Evolutionary conservation across 1,140 invertebrate species (phyloP).

Genomic region (Drosophila melanica): DNA sequence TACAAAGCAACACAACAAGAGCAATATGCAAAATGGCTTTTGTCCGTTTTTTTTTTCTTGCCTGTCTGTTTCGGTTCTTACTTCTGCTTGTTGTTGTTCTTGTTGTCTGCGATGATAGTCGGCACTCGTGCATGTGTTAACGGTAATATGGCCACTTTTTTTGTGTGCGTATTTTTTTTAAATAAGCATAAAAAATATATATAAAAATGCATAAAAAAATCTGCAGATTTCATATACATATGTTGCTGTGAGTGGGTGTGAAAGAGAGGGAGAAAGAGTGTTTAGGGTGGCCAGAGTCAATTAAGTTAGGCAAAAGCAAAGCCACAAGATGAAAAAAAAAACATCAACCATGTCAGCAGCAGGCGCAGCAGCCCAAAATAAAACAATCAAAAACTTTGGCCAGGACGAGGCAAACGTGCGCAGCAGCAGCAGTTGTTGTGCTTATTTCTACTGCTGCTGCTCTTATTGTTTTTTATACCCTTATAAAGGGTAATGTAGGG

Average conservation of each 20-base stretch:
- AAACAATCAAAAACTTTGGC: slow-evolving; percentile 37
- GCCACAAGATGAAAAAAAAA: slow-evolving; percentile 28
- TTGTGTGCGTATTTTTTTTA: slow-evolving; percentile 61
- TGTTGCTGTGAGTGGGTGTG: background rate
- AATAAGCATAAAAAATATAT: slow-evolving; percentile 36
- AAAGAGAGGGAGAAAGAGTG: background rate
- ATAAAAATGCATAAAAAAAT: slow-evolving; percentile 2
- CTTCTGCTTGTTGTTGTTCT: slow-evolving; percentile 18
- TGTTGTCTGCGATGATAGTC: slow-evolving; percentile 50
- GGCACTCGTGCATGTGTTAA: slow-evolving; percentile 33
- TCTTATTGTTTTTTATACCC: slow-evolving; percentile 1
- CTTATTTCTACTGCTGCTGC: background rate
- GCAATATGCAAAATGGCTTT: slow-evolving; percentile 60
- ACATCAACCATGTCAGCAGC: slow-evolving; percentile 40
- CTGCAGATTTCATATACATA: too few species aligned
- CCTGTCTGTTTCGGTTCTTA: slow-evolving; percentile 8
- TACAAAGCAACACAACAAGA: slow-evolving; percentile 39
- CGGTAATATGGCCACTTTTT: slow-evolving; percentile 48
- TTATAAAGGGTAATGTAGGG: too few species aligned
- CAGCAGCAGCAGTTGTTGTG: slow-evolving; percentile 14
- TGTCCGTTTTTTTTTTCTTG: slow-evolving; percentile 30
- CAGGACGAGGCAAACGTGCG: slow-evolving; percentile 38
- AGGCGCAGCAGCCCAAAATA: slow-evolving; percentile 31
- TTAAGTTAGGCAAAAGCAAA: slow-evolving; percentile 45
- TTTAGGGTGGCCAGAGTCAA: slow-evolving; percentile 16